These are phyloP conservation scores for Trididemnum clinides DNA, from an alignment of 23 tunicate species.

Conservation along the genomic window DNA sequence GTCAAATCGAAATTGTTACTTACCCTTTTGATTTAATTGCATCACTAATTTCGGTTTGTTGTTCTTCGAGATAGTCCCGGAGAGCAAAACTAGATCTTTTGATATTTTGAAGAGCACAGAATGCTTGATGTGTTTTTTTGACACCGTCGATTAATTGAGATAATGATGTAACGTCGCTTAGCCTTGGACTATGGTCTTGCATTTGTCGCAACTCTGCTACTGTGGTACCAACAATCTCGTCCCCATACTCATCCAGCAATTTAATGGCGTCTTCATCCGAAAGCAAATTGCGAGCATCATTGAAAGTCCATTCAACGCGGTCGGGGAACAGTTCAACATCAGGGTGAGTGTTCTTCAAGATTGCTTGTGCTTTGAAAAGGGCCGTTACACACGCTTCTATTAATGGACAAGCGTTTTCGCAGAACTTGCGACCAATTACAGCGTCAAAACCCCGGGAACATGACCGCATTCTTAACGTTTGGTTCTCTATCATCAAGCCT, in stretches of 20 bases:
- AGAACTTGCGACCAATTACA: slow-evolving; percentile 31
- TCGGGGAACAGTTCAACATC: not conserved
- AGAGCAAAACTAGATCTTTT: not conserved
- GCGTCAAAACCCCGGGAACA: slow-evolving; percentile 37
- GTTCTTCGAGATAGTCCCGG: not conserved
- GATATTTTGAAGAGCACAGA: not conserved
- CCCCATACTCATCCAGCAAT: not conserved
- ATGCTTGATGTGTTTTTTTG: slow-evolving; percentile 4
- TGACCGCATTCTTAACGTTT: slow-evolving; percentile 28
- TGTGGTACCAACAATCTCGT: slow-evolving; percentile 20
- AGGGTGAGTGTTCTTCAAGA: not conserved
- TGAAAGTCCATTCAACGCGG: no score
- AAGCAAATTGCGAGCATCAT: not conserved
- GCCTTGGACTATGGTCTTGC: slow-evolving; percentile 50
- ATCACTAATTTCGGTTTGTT: not conserved
- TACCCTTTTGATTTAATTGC: not conserved
- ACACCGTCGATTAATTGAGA: slow-evolving; percentile 1
- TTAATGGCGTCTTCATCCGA: slow-evolving; percentile 3
- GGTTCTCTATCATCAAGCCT: slow-evolving; percentile 31
- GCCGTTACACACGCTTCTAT: not conserved
- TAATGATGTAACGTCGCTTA: slow-evolving; percentile 2
- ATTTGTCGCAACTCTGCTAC: slow-evolving; percentile 21
- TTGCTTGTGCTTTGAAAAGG: not conserved
- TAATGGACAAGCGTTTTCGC: not conserved
- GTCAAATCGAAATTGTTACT: no score